Evolutionary conservation across 1,140 invertebrate genomes (phyloP).

Genomic region (Drosophila obscura): DNA sequence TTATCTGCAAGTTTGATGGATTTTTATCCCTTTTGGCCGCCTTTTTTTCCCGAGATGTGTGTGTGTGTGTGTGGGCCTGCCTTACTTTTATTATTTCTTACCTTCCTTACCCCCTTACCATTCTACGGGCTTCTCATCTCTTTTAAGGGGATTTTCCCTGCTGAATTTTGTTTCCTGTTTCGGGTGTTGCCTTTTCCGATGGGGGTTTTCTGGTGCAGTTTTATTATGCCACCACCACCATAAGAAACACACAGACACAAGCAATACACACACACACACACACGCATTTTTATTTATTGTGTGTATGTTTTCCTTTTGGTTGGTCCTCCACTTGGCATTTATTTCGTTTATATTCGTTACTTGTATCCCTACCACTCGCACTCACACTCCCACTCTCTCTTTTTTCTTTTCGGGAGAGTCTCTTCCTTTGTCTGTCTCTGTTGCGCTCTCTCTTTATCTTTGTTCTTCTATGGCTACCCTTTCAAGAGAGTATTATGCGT

Average conservation of each 20-base stretch:
- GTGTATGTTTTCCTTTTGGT: conserved; percentile 13
- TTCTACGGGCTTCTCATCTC: neutral
- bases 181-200: conserved; percentile 15
- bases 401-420: neutral
- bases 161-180: conserved; percentile 50
- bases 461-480: no score
- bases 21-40: conserved; percentile 74
- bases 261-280: conserved; percentile 18
- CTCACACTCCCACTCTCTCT: neutral
- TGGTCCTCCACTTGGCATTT: conserved; percentile 34
- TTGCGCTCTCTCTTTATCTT: no score
- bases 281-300: conserved; percentile 78
- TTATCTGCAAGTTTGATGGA: conserved; percentile 83
- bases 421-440: conserved; percentile 1
- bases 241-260: no score
- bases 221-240: conserved; percentile 65
- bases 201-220: conserved; percentile 54
- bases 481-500: no score
- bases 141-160: conserved; percentile 27
- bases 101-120: conserved; percentile 13
- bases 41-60: conserved; percentile 33
- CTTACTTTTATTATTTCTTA: conserved; percentile 44
- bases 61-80: conserved; percentile 38
- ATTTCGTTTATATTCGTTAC: conserved; percentile 38
- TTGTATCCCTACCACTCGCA: conserved; percentile 24